phyloP scores from a whole-genome alignment of 2,113 vertebrate genomes.

The Tragelaphus imberbis region DNA sequence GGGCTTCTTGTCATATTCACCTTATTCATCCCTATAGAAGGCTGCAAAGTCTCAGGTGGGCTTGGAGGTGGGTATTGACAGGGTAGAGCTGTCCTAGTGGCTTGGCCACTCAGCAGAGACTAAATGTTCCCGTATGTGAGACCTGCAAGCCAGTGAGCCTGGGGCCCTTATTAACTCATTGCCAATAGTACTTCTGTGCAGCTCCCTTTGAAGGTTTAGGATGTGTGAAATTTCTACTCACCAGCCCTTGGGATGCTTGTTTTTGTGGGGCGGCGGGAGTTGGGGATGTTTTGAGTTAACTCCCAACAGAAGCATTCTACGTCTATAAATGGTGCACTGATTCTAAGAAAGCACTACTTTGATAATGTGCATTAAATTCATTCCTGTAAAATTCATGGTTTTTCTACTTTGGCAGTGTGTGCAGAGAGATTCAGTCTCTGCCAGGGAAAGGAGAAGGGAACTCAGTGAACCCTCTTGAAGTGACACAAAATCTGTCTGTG shows the following conservation, averaged over 20 bases:
- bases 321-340: neutral
- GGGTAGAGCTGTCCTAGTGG: neutral
- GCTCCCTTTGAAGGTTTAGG: neutral
- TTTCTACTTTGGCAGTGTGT: neutral
- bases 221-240: neutral
- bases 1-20: conserved; percentile 27
- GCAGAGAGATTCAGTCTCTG: neutral
- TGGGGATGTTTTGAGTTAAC: neutral
- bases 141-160: neutral
- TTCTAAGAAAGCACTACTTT: neutral
- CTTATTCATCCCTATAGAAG: neutral
- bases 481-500: neutral
- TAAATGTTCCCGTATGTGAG: no score
- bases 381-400: neutral
- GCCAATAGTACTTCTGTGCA: neutral
- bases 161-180: neutral
- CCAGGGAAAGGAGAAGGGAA: neutral
- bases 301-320: neutral
- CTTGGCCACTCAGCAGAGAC: neutral
- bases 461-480: neutral
- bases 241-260: neutral
- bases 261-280: neutral
- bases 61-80: neutral
- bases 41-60: neutral
- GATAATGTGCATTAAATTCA: neutral